These are phyloP conservation scores for Vulpes lagopus DNA, from an alignment of 2,113 vertebrate species.

Conservation along the genomic window DNA sequence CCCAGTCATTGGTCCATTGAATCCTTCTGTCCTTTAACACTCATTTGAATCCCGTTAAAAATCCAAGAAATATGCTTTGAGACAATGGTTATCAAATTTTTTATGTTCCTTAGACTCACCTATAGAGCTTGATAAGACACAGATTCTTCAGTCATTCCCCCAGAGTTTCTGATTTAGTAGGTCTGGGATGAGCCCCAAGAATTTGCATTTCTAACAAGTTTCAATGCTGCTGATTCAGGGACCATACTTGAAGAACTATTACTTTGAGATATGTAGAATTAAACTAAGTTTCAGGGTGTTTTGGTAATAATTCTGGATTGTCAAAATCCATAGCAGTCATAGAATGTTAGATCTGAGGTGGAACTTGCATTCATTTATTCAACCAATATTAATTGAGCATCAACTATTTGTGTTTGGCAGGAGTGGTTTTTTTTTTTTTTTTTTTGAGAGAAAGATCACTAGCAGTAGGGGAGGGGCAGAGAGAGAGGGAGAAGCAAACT, in stretches of 20 bases:
- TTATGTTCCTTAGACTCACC: not conserved
- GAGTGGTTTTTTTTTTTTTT: not conserved
- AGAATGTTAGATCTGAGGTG: not conserved
- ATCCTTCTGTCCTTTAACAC: not conserved
- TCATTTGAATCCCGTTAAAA: not conserved
- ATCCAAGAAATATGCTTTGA: not conserved
- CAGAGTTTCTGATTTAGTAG: not conserved
- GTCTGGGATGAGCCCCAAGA: not conserved
- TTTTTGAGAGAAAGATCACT: not conserved
- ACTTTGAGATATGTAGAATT: not conserved
- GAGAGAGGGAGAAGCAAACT: too few relatives aligned
- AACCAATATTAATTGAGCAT: not conserved
- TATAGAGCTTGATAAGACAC: not conserved
- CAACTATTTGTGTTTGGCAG: not conserved
- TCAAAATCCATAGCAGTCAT: not conserved
- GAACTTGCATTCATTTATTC: not conserved
- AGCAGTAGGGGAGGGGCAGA: too few relatives aligned
- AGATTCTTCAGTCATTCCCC: not conserved
- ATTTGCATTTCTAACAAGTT: slow-evolving; percentile 15
- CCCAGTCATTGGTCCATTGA: not conserved
- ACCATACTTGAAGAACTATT: not conserved
- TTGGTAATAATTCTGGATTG: not conserved
- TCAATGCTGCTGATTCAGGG: not conserved
- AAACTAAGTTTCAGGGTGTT: not conserved
- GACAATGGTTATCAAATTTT: not conserved